These are phyloP conservation scores for Smutsia temminckii DNA, from an alignment of 2,797 vertebrate genomes.

Conservation along the genomic window DNA sequence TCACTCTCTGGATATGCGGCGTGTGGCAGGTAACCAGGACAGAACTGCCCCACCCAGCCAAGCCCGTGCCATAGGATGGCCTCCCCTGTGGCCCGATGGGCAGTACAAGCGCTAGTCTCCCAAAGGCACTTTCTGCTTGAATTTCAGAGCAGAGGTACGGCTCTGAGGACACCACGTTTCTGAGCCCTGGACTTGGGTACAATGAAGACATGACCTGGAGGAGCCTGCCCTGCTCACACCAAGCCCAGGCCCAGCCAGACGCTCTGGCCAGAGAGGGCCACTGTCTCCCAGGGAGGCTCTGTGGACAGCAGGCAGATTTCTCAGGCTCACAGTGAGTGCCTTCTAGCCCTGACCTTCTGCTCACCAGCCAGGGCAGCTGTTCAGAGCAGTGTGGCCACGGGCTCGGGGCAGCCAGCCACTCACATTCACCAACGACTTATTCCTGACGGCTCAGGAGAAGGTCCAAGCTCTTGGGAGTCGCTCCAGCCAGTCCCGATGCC, in stretches of 20 bases:
- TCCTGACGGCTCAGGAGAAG: not conserved
- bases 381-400: not conserved
- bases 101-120: not conserved
- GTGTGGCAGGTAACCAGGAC: not conserved
- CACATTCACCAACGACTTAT: too few species aligned
- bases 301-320: not conserved
- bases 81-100: not conserved
- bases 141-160: not conserved
- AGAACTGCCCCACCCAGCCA: not conserved
- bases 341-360: not conserved
- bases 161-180: not conserved
- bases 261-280: not conserved
- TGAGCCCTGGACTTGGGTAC: not conserved
- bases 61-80: not conserved
- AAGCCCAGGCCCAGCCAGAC: not conserved
- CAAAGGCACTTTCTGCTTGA: not conserved
- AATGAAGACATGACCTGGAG: fast-evolving
- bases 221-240: not conserved
- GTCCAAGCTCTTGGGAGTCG: not conserved
- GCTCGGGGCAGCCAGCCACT: fast-evolving
- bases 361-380: not conserved
- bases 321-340: not conserved
- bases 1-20: not conserved
- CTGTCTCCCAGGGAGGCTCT: not conserved
- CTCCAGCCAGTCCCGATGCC: not conserved